A percentile compares a stretch with the other conserved stretches of the same genome.
phyloP scores from a whole-genome alignment of 2,888 invertebrate species.

The Hypolimnas misippus region DNA sequence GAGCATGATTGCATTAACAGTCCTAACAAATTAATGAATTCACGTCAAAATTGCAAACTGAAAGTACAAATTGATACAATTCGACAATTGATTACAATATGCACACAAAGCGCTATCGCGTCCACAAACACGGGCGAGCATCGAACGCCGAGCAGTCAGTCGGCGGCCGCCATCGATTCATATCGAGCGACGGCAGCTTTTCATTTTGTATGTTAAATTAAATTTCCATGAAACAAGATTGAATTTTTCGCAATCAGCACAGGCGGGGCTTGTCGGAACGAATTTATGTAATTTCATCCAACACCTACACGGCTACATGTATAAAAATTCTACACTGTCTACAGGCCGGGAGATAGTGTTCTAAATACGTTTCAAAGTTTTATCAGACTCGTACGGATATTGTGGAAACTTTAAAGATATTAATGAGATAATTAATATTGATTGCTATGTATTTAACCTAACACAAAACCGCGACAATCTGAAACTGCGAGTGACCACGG shows the following conservation, averaged over 20 bases:
- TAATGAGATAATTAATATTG: constrained; percentile 1
- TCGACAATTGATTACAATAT: constrained; percentile 82
- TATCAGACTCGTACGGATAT: too few relatives aligned
- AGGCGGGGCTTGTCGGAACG: constrained; percentile 60
- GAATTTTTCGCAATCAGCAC: constrained; percentile 83
- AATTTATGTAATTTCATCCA: constrained; percentile 56
- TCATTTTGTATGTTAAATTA: constrained; percentile 84
- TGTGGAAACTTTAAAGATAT: background rate
- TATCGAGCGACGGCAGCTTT: constrained; percentile 78
- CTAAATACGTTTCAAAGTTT: background rate
- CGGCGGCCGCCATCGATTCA: constrained; percentile 76
- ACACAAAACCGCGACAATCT: constrained; percentile 35
- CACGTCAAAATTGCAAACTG: constrained; percentile 79
- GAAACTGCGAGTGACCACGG: constrained; percentile 50
- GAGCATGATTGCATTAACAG: constrained; percentile 54
- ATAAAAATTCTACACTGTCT: background rate
- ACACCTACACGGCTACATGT: constrained; percentile 39
- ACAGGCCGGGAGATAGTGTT: background rate
- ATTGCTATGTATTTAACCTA: constrained; percentile 7
- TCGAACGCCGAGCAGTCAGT: constrained; percentile 57
- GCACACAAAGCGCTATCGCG: constrained; percentile 75
- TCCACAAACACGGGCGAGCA: constrained; percentile 71
- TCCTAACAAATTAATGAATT: constrained; percentile 72
- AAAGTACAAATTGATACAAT: constrained; percentile 77
- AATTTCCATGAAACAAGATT: constrained; percentile 84